Percentiles rank a stretch among this genome's conserved stretches.
Evolutionary conservation across 2,113 vertebrate species (phyloP).

Genomic region (Megaceryle maxima): DNA sequence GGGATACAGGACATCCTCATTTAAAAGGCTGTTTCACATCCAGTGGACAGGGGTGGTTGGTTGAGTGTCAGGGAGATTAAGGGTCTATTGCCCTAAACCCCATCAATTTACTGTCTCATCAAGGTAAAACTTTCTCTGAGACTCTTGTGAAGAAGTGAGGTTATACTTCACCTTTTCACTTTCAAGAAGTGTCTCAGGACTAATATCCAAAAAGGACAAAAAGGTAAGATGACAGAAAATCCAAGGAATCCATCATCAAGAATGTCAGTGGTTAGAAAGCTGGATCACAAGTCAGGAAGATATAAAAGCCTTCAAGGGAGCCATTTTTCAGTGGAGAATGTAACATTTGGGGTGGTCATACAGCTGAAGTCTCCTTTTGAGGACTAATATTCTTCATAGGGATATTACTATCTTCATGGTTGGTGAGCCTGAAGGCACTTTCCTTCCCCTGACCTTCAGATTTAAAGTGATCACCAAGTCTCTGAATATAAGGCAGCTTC

Average conservation of each 20-base stretch:
- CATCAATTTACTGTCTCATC: not conserved
- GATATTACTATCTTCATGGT: not conserved
- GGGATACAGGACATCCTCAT: not conserved
- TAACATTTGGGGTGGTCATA: not conserved
- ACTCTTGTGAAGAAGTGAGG: not conserved
- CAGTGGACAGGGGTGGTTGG: not conserved
- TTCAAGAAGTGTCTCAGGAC: not conserved
- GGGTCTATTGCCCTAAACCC: not conserved
- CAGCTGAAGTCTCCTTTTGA: not conserved
- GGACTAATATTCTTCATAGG: not conserved
- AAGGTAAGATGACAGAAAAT: not conserved
- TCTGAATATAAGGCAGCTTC: not conserved
- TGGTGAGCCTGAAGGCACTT: not conserved
- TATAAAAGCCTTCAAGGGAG: slow-evolving; percentile 16
- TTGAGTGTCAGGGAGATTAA: not conserved
- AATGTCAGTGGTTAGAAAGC: not conserved
- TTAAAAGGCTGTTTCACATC: not conserved
- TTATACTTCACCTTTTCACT: not conserved
- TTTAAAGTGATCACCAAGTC: not conserved
- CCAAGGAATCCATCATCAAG: not conserved
- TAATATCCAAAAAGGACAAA: not conserved
- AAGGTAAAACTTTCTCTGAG: not conserved
- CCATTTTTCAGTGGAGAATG: slow-evolving; percentile 14
- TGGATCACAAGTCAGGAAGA: not conserved
- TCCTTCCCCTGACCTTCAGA: slow-evolving; percentile 1